Evolutionary conservation across 2,888 invertebrate species (phyloP), one percentile per base, ranked within the genome.

Genomic region (Coleophora flavipennella): DNA sequence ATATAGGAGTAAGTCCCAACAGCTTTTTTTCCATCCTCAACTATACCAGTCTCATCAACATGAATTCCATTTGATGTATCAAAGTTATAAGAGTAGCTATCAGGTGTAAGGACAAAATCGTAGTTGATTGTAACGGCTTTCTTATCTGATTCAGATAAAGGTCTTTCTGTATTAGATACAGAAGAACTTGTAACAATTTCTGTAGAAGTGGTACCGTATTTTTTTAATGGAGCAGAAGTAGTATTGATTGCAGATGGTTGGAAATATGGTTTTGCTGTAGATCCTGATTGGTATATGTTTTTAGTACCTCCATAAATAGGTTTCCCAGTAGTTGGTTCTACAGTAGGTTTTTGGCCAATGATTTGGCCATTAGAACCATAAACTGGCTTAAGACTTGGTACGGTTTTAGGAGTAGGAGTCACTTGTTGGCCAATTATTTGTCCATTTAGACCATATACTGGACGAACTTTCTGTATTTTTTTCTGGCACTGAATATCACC

Each of bases 61-160:
- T 76, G 74, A 36, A 81, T 77, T 9, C 76, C 77, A 47, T 83
- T 79, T 2, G 79, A 78, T 1, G 80, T 80, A 25, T 81, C 74
- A 46, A 59, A 78, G 42, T 54, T 69, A 38, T 79, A 80, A 2
- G 65, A 57, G 49, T 63, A 81, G 8, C 67, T 63, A 37, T 74
- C 68, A 13, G 76, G 71, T 34, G 62, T 65, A 8, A 66, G 51
- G 9, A 52, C 37, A 35, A 69, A 74, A 12, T 75, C 59, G 32
- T 74, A 71, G n/a, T 62, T 72, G 0, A 73, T 36, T 14, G 75
- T 74, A 0, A 62, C 50, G 10, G 79, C 76, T 33, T 58, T 67
- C 47, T 62, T 64, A 9, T 81, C 78, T 25, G 46, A 42, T 42
- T 63, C 57, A 10, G 64, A 57, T 58, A 70, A 72, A 20, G 62